Base-by-base conservation (phyloP, 2,888 invertebrate species). In the Hypselothyrea guttata region DNA sequence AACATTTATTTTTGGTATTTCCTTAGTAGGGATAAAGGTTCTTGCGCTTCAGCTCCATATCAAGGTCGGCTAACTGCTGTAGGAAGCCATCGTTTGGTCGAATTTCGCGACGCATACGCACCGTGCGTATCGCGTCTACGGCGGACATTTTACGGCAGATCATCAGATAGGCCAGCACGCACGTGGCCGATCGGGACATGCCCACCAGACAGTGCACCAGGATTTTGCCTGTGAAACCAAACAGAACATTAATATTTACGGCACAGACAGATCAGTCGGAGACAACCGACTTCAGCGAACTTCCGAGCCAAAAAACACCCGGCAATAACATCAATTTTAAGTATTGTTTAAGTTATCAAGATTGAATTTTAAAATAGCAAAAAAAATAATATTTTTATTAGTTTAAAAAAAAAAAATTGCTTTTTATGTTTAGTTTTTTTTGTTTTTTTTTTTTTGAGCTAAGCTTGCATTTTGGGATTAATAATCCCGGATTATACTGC, bases 141-240 rank as follows among this genome's bases (percentile, higher is more conserved):
- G 95, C 93, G 35, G 93, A 90, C 94, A 95, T 94, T 62, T 93
- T 93, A 57, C 94, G 93, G 84, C 93, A 93, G 77, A 95, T 94
- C 94, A 96, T 96, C 59, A 96, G 91, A 88, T 94, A 96, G 4
- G 95, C 95, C 69, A 96, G 90, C 1, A 94, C 94, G 84, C 95
- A 94, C 1, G 96, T 95, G 44, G 95, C 94, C 34, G 95, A 96
- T 7, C 96, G 93, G 1, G 96, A 96, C 81, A 96, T 93, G 27
- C 96, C 96, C 91, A 95, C 93, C 77, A 94, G 91, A 84, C 96
- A 96, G 88, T 96, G 95, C 5, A 96, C 95, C 56, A 95, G 91
- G 31, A 94, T 93, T 87, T 94, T 94, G 64, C 95, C 96, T 96
- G 87, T 0, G 33, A 11, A 27, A 0, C n/a, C n/a, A n/a, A n/a